Percentiles rank a stretch among this genome's conserved stretches.
These are phyloP conservation scores for Pseudomugil tenellus DNA, from an alignment of 2,797 vertebrate genomes.

Conservation along the genomic window DNA sequence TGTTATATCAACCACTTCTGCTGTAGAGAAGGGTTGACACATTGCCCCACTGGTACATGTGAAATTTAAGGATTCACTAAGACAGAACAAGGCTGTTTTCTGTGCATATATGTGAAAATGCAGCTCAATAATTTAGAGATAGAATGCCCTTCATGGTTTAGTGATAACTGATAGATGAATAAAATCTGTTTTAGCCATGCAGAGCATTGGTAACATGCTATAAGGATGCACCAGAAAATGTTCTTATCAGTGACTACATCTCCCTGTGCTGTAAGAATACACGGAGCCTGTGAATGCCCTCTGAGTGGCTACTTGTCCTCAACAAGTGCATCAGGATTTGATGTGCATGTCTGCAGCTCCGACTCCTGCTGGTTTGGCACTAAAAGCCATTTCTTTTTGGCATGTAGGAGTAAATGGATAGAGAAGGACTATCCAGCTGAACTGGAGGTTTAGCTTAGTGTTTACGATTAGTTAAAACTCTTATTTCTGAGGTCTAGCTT, in stretches of 20 bases:
- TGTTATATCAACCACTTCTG: not conserved
- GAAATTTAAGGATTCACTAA: conserved; percentile 4
- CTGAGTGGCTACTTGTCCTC: conserved; percentile 3
- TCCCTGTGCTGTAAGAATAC: not conserved
- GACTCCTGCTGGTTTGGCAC: not conserved
- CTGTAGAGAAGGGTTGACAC: not conserved
- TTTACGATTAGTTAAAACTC: too few relatives aligned
- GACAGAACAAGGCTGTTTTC: not conserved
- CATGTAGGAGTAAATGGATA: conserved; percentile 7
- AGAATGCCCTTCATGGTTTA: conserved; percentile 49
- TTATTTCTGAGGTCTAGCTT: conserved; percentile 27
- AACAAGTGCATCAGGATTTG: conserved; percentile 11
- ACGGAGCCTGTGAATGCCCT: not conserved
- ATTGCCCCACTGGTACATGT: conserved; percentile 3
- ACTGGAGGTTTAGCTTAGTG: conserved; percentile 18
- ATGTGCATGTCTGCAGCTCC: not conserved
- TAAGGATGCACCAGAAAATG: not conserved
- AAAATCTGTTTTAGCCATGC: conserved; percentile 6
- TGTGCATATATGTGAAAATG: conserved; percentile 3
- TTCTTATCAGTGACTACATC: not conserved
- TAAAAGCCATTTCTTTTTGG: not conserved
- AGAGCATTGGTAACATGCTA: not conserved
- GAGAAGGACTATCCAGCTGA: conserved; percentile 12
- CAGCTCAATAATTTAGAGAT: conserved; percentile 13
- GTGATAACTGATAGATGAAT: conserved; percentile 30